Base-by-base conservation (phyloP, 2,797 vertebrate species). In the Falco berigora region DNA sequence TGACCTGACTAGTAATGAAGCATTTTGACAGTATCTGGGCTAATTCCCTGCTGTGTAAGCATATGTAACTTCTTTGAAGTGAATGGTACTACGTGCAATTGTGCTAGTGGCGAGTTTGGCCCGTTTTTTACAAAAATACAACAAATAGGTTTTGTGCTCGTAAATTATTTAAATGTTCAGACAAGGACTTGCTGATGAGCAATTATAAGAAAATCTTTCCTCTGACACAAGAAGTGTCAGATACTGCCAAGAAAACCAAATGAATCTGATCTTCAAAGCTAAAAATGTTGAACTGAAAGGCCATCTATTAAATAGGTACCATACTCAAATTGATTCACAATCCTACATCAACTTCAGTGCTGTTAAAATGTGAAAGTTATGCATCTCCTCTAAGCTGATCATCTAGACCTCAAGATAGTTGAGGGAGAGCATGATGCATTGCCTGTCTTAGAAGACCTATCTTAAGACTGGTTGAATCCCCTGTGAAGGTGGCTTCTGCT, bases 1-100 rank as follows among this genome's bases (percentile, higher is more conserved):
- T 94, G 94, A 92, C 75, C 80, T 89, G 88, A 95, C 61, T 91
- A 77, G 30, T 89, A 93, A 95, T 94, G 84, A 94, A 76, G 56
- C 52, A 64, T 85, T 96, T 91, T 93, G 75, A 72, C 34, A 80
- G 42, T 88, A 77, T 77, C 64, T 93, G 80, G 61, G 74, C 49
- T 89, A 82, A 87, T 91, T 93, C 72, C 32, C 64, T 93, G 46
- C 77, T 94, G 83, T 78, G 61, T 94, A 94, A 94, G 68, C 88
- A 77, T 82, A 52, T 77, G 61, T 85, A 88, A 14, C 47, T 76
- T 66, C 83, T 84, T 95, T 63, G 71, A 84, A 92, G 67, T 92
- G 62, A 74, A 81, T 68, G 80, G 11, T 23, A 38, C 27, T 90
- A 73, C 46, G 22, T 34, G 36, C 47, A 75, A 44, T 77, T 46